phyloP scores from a whole-genome alignment of 2,113 vertebrate genomes.

The Mormoops blainvillei region DNA sequence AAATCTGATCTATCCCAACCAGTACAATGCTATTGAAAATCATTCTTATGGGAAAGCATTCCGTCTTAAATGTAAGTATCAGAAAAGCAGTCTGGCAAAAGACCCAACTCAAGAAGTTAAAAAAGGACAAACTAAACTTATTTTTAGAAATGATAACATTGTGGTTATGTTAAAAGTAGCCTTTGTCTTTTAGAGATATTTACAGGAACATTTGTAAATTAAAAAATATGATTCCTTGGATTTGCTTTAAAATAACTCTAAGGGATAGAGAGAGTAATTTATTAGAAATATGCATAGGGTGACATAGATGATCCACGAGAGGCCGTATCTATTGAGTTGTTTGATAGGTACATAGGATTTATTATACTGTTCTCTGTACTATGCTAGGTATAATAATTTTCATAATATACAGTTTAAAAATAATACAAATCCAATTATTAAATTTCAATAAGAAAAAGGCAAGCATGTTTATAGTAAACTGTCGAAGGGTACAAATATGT shows the following conservation, averaged over 20 bases:
- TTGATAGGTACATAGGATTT: background rate
- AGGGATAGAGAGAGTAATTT: background rate
- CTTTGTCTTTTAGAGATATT: background rate
- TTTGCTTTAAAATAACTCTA: background rate
- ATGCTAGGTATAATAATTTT: background rate
- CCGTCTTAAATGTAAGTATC: background rate
- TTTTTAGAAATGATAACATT: background rate
- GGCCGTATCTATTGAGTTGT: background rate
- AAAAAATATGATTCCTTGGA: background rate
- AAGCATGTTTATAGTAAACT: background rate
- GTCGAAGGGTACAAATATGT: background rate
- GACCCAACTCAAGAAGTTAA: background rate
- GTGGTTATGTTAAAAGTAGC: background rate
- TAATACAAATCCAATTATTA: background rate
- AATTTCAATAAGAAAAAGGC: background rate
- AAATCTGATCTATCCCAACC: background rate
- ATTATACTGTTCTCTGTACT: background rate
- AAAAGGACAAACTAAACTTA: background rate
- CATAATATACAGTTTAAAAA: background rate
- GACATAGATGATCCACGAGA: background rate
- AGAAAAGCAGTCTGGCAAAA: background rate
- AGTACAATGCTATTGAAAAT: background rate
- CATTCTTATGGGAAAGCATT: background rate
- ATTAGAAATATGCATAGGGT: background rate
- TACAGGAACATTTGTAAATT: background rate